These are phyloP conservation scores for Leucopsar rothschildi DNA, from an alignment of 2,113 vertebrate genomes.

Conservation along the genomic window DNA sequence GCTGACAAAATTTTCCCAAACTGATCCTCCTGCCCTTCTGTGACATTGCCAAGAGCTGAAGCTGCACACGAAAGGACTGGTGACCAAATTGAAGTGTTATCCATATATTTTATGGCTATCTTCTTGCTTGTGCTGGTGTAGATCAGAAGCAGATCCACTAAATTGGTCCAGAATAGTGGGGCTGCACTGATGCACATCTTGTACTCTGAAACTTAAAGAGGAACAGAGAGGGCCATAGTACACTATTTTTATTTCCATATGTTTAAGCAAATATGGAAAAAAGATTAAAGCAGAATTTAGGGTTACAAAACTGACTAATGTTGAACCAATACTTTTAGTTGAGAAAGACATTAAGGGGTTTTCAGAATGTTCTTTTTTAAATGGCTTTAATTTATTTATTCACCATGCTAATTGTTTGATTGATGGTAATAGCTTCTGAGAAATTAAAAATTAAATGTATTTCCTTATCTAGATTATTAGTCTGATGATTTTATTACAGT, in stretches of 20 bases:
- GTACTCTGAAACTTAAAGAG: background rate
- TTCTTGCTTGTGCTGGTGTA: background rate
- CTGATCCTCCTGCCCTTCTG: background rate
- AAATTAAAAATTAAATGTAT: constrained; percentile 25
- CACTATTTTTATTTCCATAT: background rate
- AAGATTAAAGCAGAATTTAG: background rate
- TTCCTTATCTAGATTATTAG: background rate
- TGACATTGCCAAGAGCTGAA: background rate
- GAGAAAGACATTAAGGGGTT: background rate
- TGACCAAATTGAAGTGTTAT: background rate
- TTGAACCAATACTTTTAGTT: background rate
- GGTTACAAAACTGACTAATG: background rate
- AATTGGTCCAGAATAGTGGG: background rate
- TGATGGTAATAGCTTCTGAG: background rate
- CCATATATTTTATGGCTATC: background rate
- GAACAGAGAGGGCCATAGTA: background rate
- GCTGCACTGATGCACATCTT: background rate
- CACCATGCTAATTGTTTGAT: background rate
- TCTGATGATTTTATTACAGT: background rate
- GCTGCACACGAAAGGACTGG: background rate
- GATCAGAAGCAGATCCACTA: background rate
- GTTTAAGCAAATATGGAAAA: constrained; percentile 17
- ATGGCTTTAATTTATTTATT: constrained; percentile 5
- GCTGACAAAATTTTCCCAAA: background rate
- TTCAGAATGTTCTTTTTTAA: background rate